Conservation (phyloP, 1,140 invertebrate genomes). For the Drosophila tristis region DNA sequence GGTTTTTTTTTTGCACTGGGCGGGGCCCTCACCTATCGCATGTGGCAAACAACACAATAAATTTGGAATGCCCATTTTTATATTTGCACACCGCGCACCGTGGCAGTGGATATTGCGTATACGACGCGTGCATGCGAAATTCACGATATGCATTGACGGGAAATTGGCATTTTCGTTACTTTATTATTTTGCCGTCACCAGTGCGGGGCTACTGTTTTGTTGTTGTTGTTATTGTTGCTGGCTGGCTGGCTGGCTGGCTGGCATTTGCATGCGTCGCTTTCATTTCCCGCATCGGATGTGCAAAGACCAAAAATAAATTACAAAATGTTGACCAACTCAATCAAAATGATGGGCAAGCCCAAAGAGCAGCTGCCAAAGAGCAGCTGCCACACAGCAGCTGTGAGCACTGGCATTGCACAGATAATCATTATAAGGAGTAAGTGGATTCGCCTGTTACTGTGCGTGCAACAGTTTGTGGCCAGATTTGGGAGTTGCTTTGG, state of each 20-base stretch:
- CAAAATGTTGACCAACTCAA: conserved; percentile 54
- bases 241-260: too few species aligned
- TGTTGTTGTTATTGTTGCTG: conserved; percentile 43
- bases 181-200: conserved; percentile 65
- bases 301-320: conserved; percentile 65
- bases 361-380: conserved; percentile 46
- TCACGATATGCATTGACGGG: conserved; percentile 57
- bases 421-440: conserved; percentile 12
- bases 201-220: conserved; percentile 8
- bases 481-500: conserved; percentile 12
- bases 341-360: conserved; percentile 62
- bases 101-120: conserved; percentile 54
- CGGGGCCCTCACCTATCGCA: background rate
- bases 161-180: conserved; percentile 76
- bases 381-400: too few species aligned
- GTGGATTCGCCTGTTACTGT: conserved; percentile 11
- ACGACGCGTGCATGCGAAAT: conserved; percentile 61
- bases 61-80: conserved; percentile 42
- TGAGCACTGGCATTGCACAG: conserved; percentile 15
- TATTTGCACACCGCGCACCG: conserved; percentile 34
- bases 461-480: conserved; percentile 61
- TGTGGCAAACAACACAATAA: conserved; percentile 31
- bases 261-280: conserved; percentile 52
- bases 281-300: conserved; percentile 50
- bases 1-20: conserved; percentile 9